These are phyloP conservation scores for Falco cherrug DNA, from an alignment of 2,797 vertebrate species.

Conservation along the genomic window DNA sequence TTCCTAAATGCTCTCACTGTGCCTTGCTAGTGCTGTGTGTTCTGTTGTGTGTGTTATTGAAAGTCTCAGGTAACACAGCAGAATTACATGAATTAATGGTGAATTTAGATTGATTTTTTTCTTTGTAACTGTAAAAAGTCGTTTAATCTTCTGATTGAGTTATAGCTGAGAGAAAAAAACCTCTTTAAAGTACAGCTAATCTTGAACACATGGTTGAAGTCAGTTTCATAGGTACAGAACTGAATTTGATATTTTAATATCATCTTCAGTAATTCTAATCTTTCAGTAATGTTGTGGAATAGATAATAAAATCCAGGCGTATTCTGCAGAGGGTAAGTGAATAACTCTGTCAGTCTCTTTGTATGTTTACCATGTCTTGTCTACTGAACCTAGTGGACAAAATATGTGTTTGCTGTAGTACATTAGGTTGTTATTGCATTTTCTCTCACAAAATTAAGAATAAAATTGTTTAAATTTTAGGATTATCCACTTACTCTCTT, in stretches of 20 bases:
- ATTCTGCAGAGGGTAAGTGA: not conserved
- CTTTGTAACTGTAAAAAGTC: not conserved
- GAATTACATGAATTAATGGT: not conserved
- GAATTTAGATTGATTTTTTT: not conserved
- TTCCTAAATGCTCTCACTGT: not conserved
- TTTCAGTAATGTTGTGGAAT: not conserved
- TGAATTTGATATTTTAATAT: not conserved
- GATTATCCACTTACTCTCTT: not conserved
- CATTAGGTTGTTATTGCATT: not conserved
- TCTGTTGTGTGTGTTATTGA: not conserved
- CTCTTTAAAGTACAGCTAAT: not conserved
- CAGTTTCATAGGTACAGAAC: not conserved
- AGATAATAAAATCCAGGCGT: not conserved
- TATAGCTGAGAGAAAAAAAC: accelerated
- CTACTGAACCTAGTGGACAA: not conserved
- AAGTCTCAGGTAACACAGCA: not conserved
- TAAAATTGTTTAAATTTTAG: not conserved
- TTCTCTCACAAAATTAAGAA: not conserved
- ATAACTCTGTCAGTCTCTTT: not conserved
- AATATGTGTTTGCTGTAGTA: not conserved
- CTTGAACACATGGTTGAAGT: not conserved
- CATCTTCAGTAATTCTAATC: not conserved
- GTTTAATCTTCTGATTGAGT: not conserved
- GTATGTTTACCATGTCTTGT: not conserved
- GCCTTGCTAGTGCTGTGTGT: not conserved